Evolutionary conservation across 1,140 invertebrate genomes (phyloP), one percentile per base, ranked within the genome.

Genomic region (Aphaenogaster ashmeadi): DNA sequence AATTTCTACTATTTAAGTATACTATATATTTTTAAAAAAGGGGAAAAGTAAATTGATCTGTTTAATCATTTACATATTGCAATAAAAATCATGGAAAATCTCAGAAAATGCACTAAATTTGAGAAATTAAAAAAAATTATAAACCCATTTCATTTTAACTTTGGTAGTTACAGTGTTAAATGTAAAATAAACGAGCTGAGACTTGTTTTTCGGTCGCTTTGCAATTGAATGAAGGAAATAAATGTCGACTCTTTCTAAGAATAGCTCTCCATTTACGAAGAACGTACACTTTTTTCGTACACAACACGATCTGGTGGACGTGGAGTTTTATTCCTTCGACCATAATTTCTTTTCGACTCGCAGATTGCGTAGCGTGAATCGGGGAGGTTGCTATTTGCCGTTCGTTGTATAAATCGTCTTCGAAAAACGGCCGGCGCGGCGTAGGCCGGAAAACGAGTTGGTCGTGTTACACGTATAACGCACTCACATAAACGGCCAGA

Each of bases 391-490:
- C 47, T 64, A 81, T 81, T 69, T 71, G 11, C 38, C 79, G 27
- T 27, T 41, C n/a, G 36, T 80, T 33, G 66, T 33, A 41, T 66
- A 71, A 80, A 67, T 80, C 36, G 47, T 54, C 36, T 69, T 54
- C 13, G 36, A 13, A 69, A 27, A 54, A 54, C n/a, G 47, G n/a
- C 33, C 13, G 44, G 13, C 33, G 4, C 15, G 47, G 9, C 66
- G 9, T 58, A 58, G 38, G 27, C 52, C 18, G 52, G 47, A 89
- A 83, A 87, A 89, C 33, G 36, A 71, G 13, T 71, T 38, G 79
- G 58, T 84, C 88, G 52, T 33, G 15, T 66, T 58, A 80, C 69
- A 52, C 54, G 11, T 44, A 27, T 27, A 41, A 58, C 52, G 27
- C 27, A 58, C 36, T 21, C 52, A 21, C 72, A 83, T 27, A 58